Base-by-base conservation (phyloP, 1,140 invertebrate genomes). In the Drosophila pandora region DNA sequence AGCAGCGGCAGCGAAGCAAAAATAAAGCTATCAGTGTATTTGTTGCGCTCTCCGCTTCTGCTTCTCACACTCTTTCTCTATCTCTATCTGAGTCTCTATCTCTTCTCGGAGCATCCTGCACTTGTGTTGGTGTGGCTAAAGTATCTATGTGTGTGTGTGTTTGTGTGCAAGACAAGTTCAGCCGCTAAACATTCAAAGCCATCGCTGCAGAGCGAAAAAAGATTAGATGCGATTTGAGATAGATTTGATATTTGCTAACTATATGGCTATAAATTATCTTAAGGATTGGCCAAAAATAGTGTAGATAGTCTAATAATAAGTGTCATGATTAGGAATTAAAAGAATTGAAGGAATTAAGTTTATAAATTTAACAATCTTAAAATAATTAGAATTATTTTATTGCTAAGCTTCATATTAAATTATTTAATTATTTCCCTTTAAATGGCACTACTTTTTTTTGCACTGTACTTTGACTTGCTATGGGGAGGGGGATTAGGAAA, bases 111-210 rank as follows among this genome's bases (percentile, higher is more conserved):
- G 62, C 64, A 39, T n/a, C 12, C 25, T 52, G 59, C 48, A 37
- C 30, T 53, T 22, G 28, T 73, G 74, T 55, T 48, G 13, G 23
- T 63, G 7, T 49, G 13, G 13, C 17, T 17, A 17, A 17, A 17
- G 17, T 17, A 17, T 17, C 17, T 17, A 6, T 25, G 25, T 1
- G 25, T 28, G 25, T 50, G 10, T n/a, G 43, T 10, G 47, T 64
- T 32, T 64, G 78, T 74, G 81, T 87, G 71, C 75, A 87, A 87
- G 79, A 87, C 83, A 87, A 87, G 83, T 87, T 87, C 83, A 87
- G 83, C 83, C n/a, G 83, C 83, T 87, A 87, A 87, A 79, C 83
- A 88, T 88, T 87, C 83, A 88, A 87, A 87, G 83, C 84, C 84
- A 77, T 62, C 76, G 79, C 43, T 47, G 43, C 43, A 47, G 43